Base-by-base conservation (phyloP, 2,888 invertebrate species). In the Morpho achilles region DNA sequence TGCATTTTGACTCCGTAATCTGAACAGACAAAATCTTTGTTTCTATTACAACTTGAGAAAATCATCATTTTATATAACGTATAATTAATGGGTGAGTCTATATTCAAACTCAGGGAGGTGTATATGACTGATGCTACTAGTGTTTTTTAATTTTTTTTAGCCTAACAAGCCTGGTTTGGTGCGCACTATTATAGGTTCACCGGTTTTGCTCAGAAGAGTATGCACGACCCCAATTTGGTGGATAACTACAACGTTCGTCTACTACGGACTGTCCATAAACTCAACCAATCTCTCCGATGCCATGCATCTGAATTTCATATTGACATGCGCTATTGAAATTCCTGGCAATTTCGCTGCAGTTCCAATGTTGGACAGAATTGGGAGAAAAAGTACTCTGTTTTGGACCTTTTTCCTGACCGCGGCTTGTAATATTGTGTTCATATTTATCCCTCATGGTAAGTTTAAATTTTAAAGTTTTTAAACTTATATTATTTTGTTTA, bases 181-280 rank as follows among this genome's bases (percentile, higher is more conserved):
- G 16, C 47, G 43, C 8, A 50, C 47, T 16, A 48, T 62, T 1
- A 54, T 50, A 7, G 44, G 78, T 44, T 92, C 93, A 0, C 76
- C 74, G 1, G 78, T 87, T 9, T 78, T 94, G 2, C 73, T 92
- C 2, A 75, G 92, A 0, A 87, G 94, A 23, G 80, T 94, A 53
- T 71, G 92, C 44, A 94, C 93, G 50, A 94, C 95, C 43, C 94
- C 94, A n/a, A 91, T 95, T 67, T 95, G 95, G 84, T 96, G 95
- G 95, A 92, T 95, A 53, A 93, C 95, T 2, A 94, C 94, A 66
- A 94, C 94, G 0, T 93, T 96, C 68, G 93, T 96, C 9, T 96
- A 95, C 82, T 96, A 95, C 71, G 96, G 96, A 0, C 82, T 96
- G 40, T 94, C 95, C 16, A 87, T 96, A 63, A 95, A 95, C 82